Base-by-base conservation (phyloP, 1,140 invertebrate genomes). In the Agrypnia vestita region DNA sequence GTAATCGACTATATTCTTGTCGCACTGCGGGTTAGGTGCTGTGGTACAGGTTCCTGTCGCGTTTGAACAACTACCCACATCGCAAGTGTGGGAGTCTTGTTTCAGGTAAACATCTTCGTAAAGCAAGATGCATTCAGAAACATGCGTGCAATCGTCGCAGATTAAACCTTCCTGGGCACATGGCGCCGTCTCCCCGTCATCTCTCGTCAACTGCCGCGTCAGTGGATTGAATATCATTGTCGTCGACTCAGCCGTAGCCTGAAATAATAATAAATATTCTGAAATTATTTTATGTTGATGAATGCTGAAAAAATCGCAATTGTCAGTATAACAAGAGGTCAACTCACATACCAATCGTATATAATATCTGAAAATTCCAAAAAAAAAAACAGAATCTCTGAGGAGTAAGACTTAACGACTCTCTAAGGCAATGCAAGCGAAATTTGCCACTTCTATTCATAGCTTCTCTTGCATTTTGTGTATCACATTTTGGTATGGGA, bases 141-240 rank as follows among this genome's bases (percentile, higher is more conserved):
- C 59, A 6, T 13, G 59, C 3, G 25, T 61, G 43, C 82, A 83
- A 10, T 13, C 46, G 1, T 64, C 51, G 72, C 82, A 83, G 15
- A 82, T 59, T 4, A 19, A 49, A 7, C 81, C 81, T 4, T n/a
- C 9, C 46, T 44, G 7, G 47, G n/a, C 74, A 67, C 81, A 82
- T 7, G 59, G 25, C 17, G 15, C 4, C 25, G 4, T 46, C 1
- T 35, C 35, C 15, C 12, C 56, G 4, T 10, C 59, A 15, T 19
- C 10, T 25, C n/a, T 13, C 10, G 61, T 35, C 10, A 64, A 4
- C 11, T 35, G 21, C 3, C 61, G 19, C 8, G 25, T 43, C 13
- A 64, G 1, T 8, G 61, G 8, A n/a, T 64, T 43, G 11, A 43
- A 64, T 10, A 35, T 35, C 11, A 12, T 13, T 15, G 61, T 64